Evolutionary conservation across 2,888 invertebrate genomes (phyloP).

Genomic region (Notocelia uddmanniana): DNA sequence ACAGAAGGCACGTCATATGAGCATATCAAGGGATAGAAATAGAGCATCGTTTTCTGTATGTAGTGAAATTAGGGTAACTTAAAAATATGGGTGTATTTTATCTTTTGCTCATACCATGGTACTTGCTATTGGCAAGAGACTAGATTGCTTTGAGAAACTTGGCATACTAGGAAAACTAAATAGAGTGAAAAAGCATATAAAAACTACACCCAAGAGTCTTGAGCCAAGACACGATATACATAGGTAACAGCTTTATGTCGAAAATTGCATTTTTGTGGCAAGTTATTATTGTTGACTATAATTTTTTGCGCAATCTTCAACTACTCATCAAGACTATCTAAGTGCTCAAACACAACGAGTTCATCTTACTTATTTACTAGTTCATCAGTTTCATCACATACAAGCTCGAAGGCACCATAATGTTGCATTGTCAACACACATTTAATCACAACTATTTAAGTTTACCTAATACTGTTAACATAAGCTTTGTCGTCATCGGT

Average conservation of each 20-base stretch:
- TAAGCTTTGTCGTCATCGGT: slow-evolving; percentile 42
- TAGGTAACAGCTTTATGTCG: background rate
- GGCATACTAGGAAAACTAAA: too few relatives aligned
- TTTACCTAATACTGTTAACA: slow-evolving; percentile 54
- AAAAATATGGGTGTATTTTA: background rate
- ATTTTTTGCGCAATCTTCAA: background rate
- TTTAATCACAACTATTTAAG: background rate
- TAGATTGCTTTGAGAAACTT: background rate
- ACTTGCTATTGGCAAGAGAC: too few relatives aligned
- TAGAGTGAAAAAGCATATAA: too few relatives aligned
- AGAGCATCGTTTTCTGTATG: background rate
- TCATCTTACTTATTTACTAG: background rate
- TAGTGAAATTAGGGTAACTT: too few relatives aligned
- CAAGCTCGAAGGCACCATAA: background rate
- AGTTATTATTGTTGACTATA: background rate
- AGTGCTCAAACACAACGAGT: background rate
- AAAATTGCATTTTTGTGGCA: background rate
- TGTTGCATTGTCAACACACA: background rate
- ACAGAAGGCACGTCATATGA: background rate
- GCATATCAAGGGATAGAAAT: background rate
- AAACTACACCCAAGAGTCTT: background rate
- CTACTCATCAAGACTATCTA: background rate
- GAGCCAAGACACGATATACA: background rate
- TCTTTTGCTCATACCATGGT: background rate
- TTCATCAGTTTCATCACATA: background rate